Base-by-base conservation (phyloP, 2,888 invertebrate genomes). In the Nomada ruficornis region DNA sequence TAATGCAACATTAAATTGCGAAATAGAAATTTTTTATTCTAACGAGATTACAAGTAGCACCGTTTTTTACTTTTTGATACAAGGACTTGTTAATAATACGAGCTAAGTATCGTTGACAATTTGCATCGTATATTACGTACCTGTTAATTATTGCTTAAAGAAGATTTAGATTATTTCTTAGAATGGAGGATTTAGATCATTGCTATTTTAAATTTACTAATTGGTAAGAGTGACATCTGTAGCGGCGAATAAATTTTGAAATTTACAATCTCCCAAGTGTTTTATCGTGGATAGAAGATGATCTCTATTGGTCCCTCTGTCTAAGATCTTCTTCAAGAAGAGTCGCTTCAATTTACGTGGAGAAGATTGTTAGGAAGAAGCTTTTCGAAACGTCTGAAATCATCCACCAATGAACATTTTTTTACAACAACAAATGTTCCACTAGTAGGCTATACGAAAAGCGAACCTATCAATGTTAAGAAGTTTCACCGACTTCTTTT, bases 1-100 rank as follows among this genome's bases (percentile, higher is more conserved):
- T 13, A 15, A 15, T 36, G 36, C 36, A 36, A 7, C 36, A 36
- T 36, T 36, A 29, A 65, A 13, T 29, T 13, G 52, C 13, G 26
- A 15, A 18, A 20, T 3, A 59, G 7, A 59, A 29, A 29, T 9
- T 42, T 23, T 50, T 59, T 42, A n/a, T 55, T 50, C 2, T 13
- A 44, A 9, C 3, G 29, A 57, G 9, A 13, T 7, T 15, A 47
- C 20, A 5, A 13, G 18, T 20, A 20, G 23, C 26, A 64, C 44
- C 29, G 26, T 52, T 72, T n/a, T 72, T 72, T n/a, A 77, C 59
- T 52, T 72, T 44, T 60, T 65, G 42, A 57, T 52, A 72, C 50
- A 10, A 29, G 47, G 13, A 20, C 26, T 62, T 54, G 18, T 63
- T 57, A 20, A n/a, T 26, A 7, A 18, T 59, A n/a, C n/a, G 54